Conservation (phyloP, 2,113 vertebrate genomes). For the Chamaetylas fuelleborni region DNA sequence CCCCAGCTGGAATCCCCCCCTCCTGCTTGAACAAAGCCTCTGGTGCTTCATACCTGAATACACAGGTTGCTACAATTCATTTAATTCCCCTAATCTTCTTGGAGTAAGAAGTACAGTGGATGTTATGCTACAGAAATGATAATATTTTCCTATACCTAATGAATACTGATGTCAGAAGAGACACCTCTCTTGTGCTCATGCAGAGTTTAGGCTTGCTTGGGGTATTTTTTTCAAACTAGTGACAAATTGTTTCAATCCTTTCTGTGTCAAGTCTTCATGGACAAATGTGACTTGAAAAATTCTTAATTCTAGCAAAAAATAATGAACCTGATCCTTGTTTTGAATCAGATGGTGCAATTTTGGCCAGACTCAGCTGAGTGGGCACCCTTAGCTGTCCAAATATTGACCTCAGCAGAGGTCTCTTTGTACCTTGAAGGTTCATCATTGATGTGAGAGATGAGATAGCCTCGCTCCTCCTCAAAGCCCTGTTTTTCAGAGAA, state of each 20-base stretch:
- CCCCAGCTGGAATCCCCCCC: neutral
- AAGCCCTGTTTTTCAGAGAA: neutral
- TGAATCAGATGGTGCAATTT: neutral
- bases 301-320: neutral
- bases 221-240: neutral
- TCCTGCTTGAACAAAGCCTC: neutral
- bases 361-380: neutral
- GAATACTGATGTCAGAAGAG: neutral
- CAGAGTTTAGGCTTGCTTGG: neutral
- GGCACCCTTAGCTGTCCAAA: neutral
- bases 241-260: neutral
- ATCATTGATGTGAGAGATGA: neutral
- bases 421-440: neutral
- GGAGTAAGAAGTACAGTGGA: accelerated
- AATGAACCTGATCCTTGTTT: neutral
- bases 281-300: neutral
- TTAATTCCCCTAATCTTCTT: neutral
- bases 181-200: neutral
- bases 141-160: neutral
- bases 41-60: neutral
- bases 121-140: neutral
- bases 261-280: neutral
- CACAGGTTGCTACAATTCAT: neutral
- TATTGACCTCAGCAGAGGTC: accelerated
- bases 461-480: accelerated